These are phyloP conservation scores for Athetis lepigone DNA, from an alignment of 2,888 invertebrate genomes.

Conservation along the genomic window DNA sequence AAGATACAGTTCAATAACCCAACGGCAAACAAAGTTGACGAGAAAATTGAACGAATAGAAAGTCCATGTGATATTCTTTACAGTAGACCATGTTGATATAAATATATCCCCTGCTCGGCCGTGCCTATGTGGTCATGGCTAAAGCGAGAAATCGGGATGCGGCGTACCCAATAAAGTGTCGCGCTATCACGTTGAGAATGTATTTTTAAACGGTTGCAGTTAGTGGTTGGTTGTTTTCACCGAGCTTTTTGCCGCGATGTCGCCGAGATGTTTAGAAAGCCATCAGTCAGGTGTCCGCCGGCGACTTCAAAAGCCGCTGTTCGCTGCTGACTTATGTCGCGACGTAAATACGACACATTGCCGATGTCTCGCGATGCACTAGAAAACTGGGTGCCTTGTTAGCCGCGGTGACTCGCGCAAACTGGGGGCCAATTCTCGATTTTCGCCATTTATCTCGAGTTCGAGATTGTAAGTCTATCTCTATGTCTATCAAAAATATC, in stretches of 20 bases:
- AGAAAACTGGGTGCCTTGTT: slow-evolving; percentile 61
- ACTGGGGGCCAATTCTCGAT: too few species aligned
- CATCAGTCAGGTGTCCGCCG: slow-evolving; percentile 86
- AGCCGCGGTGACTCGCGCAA: slow-evolving; percentile 62
- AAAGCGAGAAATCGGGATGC: slow-evolving; percentile 68
- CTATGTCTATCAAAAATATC: too few species aligned
- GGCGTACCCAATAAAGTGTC: slow-evolving; percentile 69
- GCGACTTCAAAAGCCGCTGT: slow-evolving; percentile 79
- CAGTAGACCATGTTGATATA: slow-evolving; percentile 38
- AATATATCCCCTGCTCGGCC: slow-evolving; percentile 51
- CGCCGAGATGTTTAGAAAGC: slow-evolving; percentile 87
- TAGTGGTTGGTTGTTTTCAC: slow-evolving; percentile 85
- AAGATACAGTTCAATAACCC: neutral
- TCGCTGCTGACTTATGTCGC: slow-evolving; percentile 73
- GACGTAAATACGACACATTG: slow-evolving; percentile 69
- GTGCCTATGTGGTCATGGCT: slow-evolving; percentile 59
- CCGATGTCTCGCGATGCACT: slow-evolving; percentile 44
- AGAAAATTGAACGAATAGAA: slow-evolving; percentile 23
- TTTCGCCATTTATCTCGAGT: too few species aligned
- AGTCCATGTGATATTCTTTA: slow-evolving; percentile 34
- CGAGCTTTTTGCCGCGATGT: slow-evolving; percentile 83
- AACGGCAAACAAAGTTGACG: slow-evolving; percentile 4
- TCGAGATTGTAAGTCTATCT: too few species aligned
- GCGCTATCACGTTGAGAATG: slow-evolving; percentile 72
- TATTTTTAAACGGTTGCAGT: slow-evolving; percentile 84